Evolutionary conservation across 2,888 invertebrate genomes (phyloP).

Genomic region (Autographa gamma): DNA sequence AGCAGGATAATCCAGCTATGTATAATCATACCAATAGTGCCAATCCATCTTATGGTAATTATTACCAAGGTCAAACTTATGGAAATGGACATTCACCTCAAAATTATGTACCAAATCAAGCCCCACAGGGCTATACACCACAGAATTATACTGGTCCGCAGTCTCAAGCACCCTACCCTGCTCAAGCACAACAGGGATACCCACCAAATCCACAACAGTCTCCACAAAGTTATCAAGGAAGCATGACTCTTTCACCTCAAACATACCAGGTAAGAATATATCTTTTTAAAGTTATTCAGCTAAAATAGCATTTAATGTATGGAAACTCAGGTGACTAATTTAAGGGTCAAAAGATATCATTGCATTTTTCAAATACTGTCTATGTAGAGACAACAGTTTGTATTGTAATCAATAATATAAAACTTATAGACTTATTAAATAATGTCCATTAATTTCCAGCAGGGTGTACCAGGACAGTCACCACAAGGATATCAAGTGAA

Average conservation of each 20-base stretch:
- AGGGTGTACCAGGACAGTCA: constrained; percentile 82
- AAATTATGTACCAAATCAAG: constrained; percentile 77
- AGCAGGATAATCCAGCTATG: constrained; percentile 83
- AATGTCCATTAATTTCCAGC: constrained; percentile 27
- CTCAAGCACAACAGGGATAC: constrained; percentile 78
- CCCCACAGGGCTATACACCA: constrained; percentile 83
- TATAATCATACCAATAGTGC: constrained; percentile 83
- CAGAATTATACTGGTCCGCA: constrained; percentile 79
- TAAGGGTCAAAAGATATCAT: too few relatives aligned
- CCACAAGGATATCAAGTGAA: constrained; percentile 89
- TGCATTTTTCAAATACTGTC: too few relatives aligned
- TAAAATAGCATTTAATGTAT: neutral
- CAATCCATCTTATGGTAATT: constrained; percentile 82
- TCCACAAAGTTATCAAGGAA: constrained; percentile 82
- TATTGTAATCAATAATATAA: too few relatives aligned
- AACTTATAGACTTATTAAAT: neutral
- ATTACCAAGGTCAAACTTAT: constrained; percentile 84
- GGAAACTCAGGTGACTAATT: too few relatives aligned
- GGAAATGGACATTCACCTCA: constrained; percentile 86
- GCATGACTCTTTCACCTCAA: constrained; percentile 84
- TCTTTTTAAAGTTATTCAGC: too few relatives aligned
- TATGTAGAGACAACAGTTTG: too few relatives aligned
- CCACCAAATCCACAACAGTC: constrained; percentile 83
- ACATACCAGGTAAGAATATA: constrained; percentile 83
- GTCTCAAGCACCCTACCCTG: constrained; percentile 74